These are phyloP conservation scores for Augiades crinisus DNA, from an alignment of 2,888 invertebrate genomes.

Conservation along the genomic window DNA sequence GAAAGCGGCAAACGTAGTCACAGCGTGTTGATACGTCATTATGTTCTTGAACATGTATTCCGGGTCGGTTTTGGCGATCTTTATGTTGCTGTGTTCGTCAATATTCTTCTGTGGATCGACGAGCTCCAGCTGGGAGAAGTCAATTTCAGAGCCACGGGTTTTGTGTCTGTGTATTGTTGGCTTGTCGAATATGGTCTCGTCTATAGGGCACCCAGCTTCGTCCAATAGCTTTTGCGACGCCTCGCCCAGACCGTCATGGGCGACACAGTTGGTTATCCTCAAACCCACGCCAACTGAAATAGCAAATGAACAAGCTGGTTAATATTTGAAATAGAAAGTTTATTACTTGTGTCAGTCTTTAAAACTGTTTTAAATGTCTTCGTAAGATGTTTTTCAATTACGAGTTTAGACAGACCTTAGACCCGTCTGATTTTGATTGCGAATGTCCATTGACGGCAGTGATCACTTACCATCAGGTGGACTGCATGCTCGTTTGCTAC, in stretches of 20 bases:
- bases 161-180: conserved; percentile 71
- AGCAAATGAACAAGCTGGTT: neutral
- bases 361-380: too few species aligned
- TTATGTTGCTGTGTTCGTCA: conserved; percentile 53
- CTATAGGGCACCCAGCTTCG: conserved; percentile 87
- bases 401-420: too few species aligned
- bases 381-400: too few species aligned
- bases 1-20: conserved; percentile 88
- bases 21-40: conserved; percentile 76
- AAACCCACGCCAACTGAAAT: conserved; percentile 86
- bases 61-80: conserved; percentile 55
- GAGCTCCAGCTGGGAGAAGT: conserved; percentile 60
- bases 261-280: conserved; percentile 88
- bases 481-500: too few species aligned
- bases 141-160: conserved; percentile 59
- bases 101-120: conserved; percentile 54
- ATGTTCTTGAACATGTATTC: conserved; percentile 68
- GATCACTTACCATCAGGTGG: too few species aligned
- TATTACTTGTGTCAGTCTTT: too few species aligned
- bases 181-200: conserved; percentile 83
- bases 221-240: conserved; percentile 88
- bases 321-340: too few species aligned
- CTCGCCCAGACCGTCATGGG: conserved; percentile 89
- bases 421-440: too few species aligned
- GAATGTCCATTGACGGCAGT: too few species aligned